Percentiles rank a stretch among this genome's conserved stretches.
Evolutionary conservation across 2,113 vertebrate genomes (phyloP).

Genomic region (Chloropsis cyanopogon): DNA sequence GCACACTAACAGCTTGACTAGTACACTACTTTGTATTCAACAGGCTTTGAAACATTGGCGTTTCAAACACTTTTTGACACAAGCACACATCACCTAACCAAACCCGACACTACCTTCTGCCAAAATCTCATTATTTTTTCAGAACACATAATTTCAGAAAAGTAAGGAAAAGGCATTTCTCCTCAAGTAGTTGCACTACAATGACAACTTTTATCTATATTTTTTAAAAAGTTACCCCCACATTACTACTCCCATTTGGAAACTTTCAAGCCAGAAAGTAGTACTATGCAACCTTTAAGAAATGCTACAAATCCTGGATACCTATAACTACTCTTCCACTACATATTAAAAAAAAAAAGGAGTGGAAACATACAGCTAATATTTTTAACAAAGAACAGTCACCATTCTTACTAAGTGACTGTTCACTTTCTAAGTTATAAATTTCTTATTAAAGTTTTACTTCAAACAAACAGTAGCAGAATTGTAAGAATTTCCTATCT

Average conservation of each 20-base stretch:
- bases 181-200: not conserved
- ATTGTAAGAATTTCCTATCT: not conserved
- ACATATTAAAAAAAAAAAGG: not conserved
- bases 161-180: not conserved
- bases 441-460: not conserved
- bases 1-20: not conserved
- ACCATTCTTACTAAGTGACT: not conserved
- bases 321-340: not conserved
- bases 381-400: not conserved
- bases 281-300: not conserved
- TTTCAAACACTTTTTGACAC: not conserved
- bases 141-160: not conserved
- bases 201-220: not conserved
- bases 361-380: not conserved
- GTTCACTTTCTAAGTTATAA: not conserved
- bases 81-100: not conserved
- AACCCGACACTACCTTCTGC: not conserved
- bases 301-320: not conserved
- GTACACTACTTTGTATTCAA: not conserved
- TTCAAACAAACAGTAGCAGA: not conserved
- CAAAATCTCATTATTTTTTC: not conserved
- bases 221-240: not conserved
- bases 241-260: not conserved
- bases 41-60: not conserved
- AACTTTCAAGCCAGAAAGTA: not conserved